Base-by-base conservation (phyloP, 2,113 vertebrate genomes). In the Pomatostomus ruficeps region DNA sequence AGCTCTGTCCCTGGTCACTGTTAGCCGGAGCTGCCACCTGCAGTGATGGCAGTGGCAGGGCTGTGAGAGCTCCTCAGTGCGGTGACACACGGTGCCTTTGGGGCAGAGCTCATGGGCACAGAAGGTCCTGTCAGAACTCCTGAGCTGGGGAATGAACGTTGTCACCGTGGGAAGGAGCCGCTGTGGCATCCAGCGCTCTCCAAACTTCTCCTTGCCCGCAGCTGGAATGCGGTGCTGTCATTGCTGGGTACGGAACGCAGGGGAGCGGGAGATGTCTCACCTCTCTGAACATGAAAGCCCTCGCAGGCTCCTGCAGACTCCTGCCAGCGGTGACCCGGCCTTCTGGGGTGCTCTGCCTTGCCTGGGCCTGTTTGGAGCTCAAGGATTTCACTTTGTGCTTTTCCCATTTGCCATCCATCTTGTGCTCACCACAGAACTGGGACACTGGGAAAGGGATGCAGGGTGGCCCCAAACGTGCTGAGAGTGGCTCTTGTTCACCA, bases 191-290 rank as follows among this genome's bases (percentile, higher is more conserved):
- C 88, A 77, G 79, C 85, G 49, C 4, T 14, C 85, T 85, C 90
- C 95, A 79, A 91, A 72, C 42, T 79, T 79, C 81, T 61, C 86
- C 68, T 91, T 95, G 93, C 92, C 96, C 88, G 92, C 95, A 94
- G 88, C n/a, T n/a, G n/a, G n/a, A n/a, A n/a, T n/a, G n/a, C n/a
- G 42, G 0, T 18, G 10, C 49, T 93, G 90, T 93, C 92, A 90
- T 11, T 52, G n/a, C 74, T 66, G 10, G 36, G 93, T 57, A 31
- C 17, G 5, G 28, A 48, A 58, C 3, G 7, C 84, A 40, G 10
- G 59, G 22, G 15, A 19, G 59, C 9, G 9, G 16, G 89, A 58
- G 46, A 36, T 77, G 71, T 71, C 81, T 94, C 74, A 2, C 54
- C 62, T 79, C 84, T 92, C 57, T 70, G 74, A 92, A 88, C 89